Conservation (phyloP, 2,888 invertebrate species). For the Meandrusa payeni region DNA sequence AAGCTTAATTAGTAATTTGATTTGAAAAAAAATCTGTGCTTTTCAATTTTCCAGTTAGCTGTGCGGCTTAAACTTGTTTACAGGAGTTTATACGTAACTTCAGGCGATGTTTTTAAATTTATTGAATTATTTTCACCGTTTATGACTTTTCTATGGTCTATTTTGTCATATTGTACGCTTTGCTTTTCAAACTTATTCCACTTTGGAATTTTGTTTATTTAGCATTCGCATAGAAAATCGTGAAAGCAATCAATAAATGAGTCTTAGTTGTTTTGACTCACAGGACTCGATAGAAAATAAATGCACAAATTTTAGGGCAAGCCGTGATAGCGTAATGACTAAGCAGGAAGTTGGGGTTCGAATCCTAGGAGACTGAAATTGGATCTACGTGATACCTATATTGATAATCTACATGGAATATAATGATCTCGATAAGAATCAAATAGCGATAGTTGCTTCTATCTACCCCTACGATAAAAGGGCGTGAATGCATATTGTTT, state of each 20-base stretch:
- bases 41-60: constrained; percentile 40
- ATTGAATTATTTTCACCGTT: constrained; percentile 21
- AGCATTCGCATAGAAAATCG: constrained; percentile 1
- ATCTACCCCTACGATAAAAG: no score
- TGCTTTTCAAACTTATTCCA: constrained; percentile 16
- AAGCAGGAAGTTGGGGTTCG: no score
- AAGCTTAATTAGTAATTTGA: constrained; percentile 67
- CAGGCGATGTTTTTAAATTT: constrained; percentile 19
- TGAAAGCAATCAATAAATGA: constrained; percentile 12
- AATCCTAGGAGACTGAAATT: no score
- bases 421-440: no score
- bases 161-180: constrained; percentile 22
- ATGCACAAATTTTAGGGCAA: no score
- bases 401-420: no score
- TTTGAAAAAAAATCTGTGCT: constrained; percentile 50
- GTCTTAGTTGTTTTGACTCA: no score
- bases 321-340: no score
- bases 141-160: constrained; percentile 19
- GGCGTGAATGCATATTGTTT: no score
- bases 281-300: no score
- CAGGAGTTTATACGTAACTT: constrained; percentile 26
- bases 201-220: constrained; percentile 12
- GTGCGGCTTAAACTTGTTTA: constrained; percentile 27
- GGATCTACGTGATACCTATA: no score
- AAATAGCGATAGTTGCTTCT: no score